These are phyloP conservation scores for Plagiodera versicolora DNA, from an alignment of 2,888 invertebrate species.

Conservation along the genomic window DNA sequence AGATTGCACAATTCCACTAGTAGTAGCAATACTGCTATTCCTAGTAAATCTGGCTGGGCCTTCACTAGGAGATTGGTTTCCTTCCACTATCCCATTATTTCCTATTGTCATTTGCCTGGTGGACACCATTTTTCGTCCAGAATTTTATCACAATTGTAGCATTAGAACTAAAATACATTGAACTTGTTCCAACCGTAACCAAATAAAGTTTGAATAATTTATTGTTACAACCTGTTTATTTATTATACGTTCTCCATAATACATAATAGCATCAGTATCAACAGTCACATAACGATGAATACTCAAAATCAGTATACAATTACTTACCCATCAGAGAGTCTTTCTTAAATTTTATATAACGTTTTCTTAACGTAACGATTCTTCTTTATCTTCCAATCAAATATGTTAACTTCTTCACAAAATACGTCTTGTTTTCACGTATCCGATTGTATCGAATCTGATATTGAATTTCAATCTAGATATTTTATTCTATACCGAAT, in stretches of 20 bases:
- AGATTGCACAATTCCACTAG: slow-evolving; percentile 39
- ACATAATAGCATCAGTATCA: too few species aligned
- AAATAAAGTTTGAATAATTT: background rate
- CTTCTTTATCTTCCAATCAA: background rate
- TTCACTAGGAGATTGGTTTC: slow-evolving; percentile 37
- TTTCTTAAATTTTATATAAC: background rate
- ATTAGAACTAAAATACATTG: slow-evolving; percentile 11
- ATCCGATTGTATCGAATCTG: background rate
- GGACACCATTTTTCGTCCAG: slow-evolving; percentile 58
- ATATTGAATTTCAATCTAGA: background rate
- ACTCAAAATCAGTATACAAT: too few species aligned
- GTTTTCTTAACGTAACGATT: background rate
- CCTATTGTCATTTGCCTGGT: slow-evolving; percentile 60
- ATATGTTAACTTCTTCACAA: background rate
- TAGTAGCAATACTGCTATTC: slow-evolving; percentile 37
- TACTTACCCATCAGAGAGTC: background rate
- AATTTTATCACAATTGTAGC: slow-evolving; percentile 5
- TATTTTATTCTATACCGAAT: background rate
- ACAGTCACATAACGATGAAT: too few species aligned
- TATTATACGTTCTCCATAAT: too few species aligned
- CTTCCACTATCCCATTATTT: slow-evolving; percentile 50
- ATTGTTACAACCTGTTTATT: too few species aligned
- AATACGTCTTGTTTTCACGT: background rate
- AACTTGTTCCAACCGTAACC: too few species aligned
- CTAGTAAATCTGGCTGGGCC: slow-evolving; percentile 49